These are phyloP conservation scores for Habrosyne pyritoides DNA, from an alignment of 2,888 invertebrate species.

Conservation along the genomic window DNA sequence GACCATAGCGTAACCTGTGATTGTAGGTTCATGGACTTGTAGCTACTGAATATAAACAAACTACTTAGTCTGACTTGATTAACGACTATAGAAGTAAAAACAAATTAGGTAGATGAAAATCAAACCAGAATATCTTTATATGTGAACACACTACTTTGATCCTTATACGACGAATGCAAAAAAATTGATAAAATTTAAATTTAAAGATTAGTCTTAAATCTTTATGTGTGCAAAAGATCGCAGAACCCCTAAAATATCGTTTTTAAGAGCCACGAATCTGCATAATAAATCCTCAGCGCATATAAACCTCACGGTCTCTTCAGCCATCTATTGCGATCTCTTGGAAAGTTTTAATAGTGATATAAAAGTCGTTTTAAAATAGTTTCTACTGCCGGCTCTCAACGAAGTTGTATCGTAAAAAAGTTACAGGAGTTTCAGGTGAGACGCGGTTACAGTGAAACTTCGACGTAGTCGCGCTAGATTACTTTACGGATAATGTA, in stretches of 20 bases:
- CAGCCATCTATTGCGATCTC: conserved; percentile 2
- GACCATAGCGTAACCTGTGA: not conserved
- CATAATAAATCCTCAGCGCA: conserved; percentile 10
- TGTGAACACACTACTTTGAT: too few relatives aligned
- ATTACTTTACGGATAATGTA: conserved; percentile 28
- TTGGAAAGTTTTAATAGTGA: conserved; percentile 47
- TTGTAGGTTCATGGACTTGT: not conserved
- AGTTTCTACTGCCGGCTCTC: conserved; percentile 42
- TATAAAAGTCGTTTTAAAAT: conserved; percentile 69
- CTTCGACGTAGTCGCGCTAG: conserved; percentile 27
- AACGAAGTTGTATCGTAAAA: conserved; percentile 54
- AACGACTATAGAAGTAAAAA: too few relatives aligned
- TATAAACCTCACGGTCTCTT: conserved; percentile 9
- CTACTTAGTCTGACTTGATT: not conserved
- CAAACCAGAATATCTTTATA: too few relatives aligned
- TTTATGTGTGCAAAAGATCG: not conserved
- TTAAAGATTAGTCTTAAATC: not conserved
- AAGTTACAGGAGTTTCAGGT: conserved; percentile 45
- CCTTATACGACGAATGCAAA: too few relatives aligned
- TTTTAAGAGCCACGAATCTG: not conserved
- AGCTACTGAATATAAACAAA: not conserved
- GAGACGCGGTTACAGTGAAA: conserved; percentile 33
- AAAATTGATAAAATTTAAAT: too few relatives aligned
- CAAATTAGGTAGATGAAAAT: too few relatives aligned
- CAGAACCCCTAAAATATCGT: not conserved